Evolutionary conservation across 2,113 vertebrate species (phyloP).

Genomic region (Rostratula benghalensis): DNA sequence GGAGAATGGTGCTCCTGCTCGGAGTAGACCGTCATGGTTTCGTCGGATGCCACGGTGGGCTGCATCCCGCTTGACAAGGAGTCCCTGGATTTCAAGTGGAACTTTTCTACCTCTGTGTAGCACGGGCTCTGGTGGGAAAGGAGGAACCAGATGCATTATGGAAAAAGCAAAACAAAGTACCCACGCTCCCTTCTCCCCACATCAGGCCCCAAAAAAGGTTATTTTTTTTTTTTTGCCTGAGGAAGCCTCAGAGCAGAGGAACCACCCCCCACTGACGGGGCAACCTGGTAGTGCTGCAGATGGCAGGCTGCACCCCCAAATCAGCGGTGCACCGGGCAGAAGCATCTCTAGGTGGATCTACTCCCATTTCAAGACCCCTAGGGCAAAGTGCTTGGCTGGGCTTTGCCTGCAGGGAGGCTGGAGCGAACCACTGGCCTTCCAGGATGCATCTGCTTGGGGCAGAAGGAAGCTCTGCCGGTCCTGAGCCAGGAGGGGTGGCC

Average conservation of each 20-base stretch:
- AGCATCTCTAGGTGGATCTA: neutral
- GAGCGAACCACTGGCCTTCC: neutral
- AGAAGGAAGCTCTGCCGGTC: accelerated
- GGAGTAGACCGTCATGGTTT: slow-evolving; percentile 69
- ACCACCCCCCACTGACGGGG: neutral
- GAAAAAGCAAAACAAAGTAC: neutral
- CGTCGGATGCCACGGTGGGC: slow-evolving; percentile 71
- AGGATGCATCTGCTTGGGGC: accelerated
- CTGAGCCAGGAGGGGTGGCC: neutral
- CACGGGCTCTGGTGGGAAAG: slow-evolving; percentile 75
- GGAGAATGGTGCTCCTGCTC: slow-evolving; percentile 70
- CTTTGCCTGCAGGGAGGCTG: neutral
- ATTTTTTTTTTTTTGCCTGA: neutral
- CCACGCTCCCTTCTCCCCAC: neutral
- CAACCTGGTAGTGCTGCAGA: neutral
- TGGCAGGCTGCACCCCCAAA: neutral
- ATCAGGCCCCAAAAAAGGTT: neutral
- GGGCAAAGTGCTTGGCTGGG: neutral
- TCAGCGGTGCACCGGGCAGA: neutral
- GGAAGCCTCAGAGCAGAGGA: neutral
- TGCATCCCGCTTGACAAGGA: slow-evolving; percentile 78
- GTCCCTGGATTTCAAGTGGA: slow-evolving; percentile 76
- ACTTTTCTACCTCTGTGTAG: slow-evolving; percentile 72
- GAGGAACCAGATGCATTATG: neutral
- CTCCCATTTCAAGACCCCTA: neutral